Evolutionary conservation across 2,888 invertebrate genomes (phyloP), one percentile per base, ranked within the genome.

Genomic region (Brenthis ino): DNA sequence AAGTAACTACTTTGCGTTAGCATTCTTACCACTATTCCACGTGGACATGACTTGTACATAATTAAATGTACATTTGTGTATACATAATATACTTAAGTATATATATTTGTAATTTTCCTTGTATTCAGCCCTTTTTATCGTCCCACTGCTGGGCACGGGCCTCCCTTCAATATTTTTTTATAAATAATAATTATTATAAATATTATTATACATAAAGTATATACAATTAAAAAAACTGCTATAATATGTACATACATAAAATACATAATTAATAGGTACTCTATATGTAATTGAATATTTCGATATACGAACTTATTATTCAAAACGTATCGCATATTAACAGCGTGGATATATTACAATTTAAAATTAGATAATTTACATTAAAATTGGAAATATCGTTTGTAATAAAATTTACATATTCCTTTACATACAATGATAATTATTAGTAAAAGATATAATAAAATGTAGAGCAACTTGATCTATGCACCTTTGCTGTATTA

Each of bases 401-500:
- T 12, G 24, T 47, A 48, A 14, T 14, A 47, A 47, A 47, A 24
- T 13, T 16, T 20, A 57, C 24, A 47, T 24, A 47, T 47, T 13
- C 3, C 47, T 57, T 57, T 47, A 24, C 57, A 57, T 37, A 47
- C 57, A 57, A 57, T 43, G 13, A 20, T 20, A 47, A 37, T 13
- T 57, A 57, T 5, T 43, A 12, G 37, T 4, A 43, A 20, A 11
- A 47, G 14, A 47, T 47, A 20, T 24, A 47, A 13, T 20, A 57
- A 57, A 57, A 24, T 57, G 57, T 57, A 24, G 20, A 57, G 20
- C 43, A 57, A 13, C 14, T 57, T 57, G 57, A 57, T 47, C 47
- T 47, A 6, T 57, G 57, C 47, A 43, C 47, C 47, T 47, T 57
- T 14, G n/a, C 43, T 57, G 1, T 12, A 37, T 57, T 57, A 14